Evolutionary conservation across 2,113 vertebrate species (phyloP), one percentile per base, ranked within the genome.

Genomic region (Etheostoma spectabile): DNA sequence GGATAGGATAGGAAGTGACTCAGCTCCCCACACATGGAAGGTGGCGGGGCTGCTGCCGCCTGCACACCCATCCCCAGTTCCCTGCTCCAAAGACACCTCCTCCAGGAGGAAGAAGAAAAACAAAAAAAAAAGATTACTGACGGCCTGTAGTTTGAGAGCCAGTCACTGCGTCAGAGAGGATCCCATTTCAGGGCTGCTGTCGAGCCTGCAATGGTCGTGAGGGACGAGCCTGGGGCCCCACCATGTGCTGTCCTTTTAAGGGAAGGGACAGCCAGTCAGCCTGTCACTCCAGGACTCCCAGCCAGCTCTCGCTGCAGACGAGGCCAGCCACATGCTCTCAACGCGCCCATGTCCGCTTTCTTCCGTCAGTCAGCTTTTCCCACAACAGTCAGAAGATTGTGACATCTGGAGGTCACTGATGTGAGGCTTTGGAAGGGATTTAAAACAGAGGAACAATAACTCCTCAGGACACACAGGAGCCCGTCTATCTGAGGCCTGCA

Each of bases 211-310:
- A 86, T 85, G 82, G 84, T 52, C 55, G 69, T 51, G 67, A 77
- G 87, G 88, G 89, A 85, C 71, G 74, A 82, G 86, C 75, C 79
- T 21, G 80, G 56, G 77, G 53, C 2, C 67, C 67, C 8, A 52
- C 85, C 88, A 88, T 85, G 91, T 91, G 91, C 86, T 86, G 89
- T 89, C 94, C 95, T 95, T 95, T 88, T 94, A 94, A 94, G 94
- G 94, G 78, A 82, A 89, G 87, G 71, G 87, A 83, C 83, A 46
- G 59, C 78, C 77, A 65, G 52, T 74, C 33, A 14, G 80, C 51
- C 76, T 15, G 76, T 59, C 65, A 24, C 67, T 74, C 65, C 49
- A 52, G 49, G 57, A 80, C 71, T 74, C 65, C 78, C 61, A 46
- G 77, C 71, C 61, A 55, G 68, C 75, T 24, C 27, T 30, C 3